A percentile compares a stretch with the other conserved stretches of the same genome.
Evolutionary conservation across 2,113 vertebrate species (phyloP).

Genomic region (Scalopus aquaticus): DNA sequence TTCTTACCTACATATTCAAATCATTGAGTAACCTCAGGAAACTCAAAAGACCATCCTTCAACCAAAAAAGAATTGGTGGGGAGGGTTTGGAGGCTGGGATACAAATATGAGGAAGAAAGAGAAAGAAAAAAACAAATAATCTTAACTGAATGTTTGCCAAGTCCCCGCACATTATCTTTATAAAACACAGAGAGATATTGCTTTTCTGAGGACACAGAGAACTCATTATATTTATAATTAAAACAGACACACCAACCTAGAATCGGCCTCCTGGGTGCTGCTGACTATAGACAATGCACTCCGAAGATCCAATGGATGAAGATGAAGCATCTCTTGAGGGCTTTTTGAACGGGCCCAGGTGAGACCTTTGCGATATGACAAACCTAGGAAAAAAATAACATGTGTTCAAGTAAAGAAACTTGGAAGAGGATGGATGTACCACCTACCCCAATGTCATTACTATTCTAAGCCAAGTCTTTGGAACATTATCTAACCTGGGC

Average conservation of each 20-base stretch:
- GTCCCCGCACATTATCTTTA: too few relatives aligned
- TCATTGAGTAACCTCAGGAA: background rate
- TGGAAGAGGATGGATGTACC: background rate
- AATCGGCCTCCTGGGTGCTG: slow-evolving; percentile 80
- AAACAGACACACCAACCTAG: slow-evolving; percentile 83
- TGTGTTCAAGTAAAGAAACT: background rate
- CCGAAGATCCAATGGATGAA: slow-evolving; percentile 91
- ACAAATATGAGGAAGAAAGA: background rate
- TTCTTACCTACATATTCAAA: background rate
- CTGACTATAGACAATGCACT: slow-evolving; percentile 84
- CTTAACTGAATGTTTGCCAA: background rate
- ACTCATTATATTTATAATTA: background rate
- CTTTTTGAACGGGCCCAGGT: slow-evolving; percentile 88
- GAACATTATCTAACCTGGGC: background rate
- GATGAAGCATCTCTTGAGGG: slow-evolving; percentile 86
- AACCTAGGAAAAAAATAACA: slow-evolving; percentile 84
- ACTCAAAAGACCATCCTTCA: background rate
- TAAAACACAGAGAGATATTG: background rate
- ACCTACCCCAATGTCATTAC: rapidly evolving
- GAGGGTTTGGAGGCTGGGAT: background rate
- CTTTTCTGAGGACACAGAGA: background rate
- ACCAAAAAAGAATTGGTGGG: background rate
- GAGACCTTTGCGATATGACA: slow-evolving; percentile 96
- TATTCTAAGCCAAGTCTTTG: background rate
- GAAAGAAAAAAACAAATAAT: background rate